A percentile compares a stretch with the other conserved stretches of the same genome.
phyloP scores from a whole-genome alignment of 2,113 vertebrate genomes.

The Sphaerodactylus townsendi region DNA sequence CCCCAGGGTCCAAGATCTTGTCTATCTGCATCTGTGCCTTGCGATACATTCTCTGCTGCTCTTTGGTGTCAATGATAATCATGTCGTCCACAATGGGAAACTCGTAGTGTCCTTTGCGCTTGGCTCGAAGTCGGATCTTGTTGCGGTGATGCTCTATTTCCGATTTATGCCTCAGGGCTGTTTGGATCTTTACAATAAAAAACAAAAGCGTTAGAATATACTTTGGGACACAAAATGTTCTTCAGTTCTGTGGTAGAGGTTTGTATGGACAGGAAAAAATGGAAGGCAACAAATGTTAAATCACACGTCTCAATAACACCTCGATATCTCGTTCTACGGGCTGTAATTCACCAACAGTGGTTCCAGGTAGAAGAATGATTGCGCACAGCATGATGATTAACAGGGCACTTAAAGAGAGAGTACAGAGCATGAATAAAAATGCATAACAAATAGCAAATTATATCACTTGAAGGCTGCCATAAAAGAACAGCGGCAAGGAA shows the following conservation, averaged over 20 bases:
- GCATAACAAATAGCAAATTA: conserved; percentile 36
- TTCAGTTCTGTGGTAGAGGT: not conserved
- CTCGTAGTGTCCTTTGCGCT: conserved; percentile 96
- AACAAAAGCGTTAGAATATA: not conserved
- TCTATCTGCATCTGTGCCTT: conserved; percentile 96
- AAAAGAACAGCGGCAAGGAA: not conserved
- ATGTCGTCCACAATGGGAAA: conserved; percentile 93
- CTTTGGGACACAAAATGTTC: conserved; percentile 22
- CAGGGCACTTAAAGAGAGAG: conserved; percentile 31
- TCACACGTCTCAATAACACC: not conserved
- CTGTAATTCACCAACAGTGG: not conserved
- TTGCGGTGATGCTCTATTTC: conserved; percentile 98
- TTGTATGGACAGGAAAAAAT: not conserved
- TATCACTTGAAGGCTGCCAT: conserved; percentile 16
- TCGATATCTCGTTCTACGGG: conserved; percentile 2
- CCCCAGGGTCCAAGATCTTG: conserved; percentile 92
- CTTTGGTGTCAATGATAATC: conserved; percentile 82
- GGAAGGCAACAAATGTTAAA: not conserved
- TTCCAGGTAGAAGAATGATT: conserved; percentile 14
- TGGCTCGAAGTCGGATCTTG: conserved; percentile 95
- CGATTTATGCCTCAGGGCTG: conserved; percentile 93
- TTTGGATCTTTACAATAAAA: conserved; percentile 84
- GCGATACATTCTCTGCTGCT: conserved; percentile 90
- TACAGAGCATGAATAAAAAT: conserved; percentile 38
- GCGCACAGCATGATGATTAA: not conserved